Conservation (phyloP, 2,113 vertebrate genomes). For the Corvus cornix region DNA sequence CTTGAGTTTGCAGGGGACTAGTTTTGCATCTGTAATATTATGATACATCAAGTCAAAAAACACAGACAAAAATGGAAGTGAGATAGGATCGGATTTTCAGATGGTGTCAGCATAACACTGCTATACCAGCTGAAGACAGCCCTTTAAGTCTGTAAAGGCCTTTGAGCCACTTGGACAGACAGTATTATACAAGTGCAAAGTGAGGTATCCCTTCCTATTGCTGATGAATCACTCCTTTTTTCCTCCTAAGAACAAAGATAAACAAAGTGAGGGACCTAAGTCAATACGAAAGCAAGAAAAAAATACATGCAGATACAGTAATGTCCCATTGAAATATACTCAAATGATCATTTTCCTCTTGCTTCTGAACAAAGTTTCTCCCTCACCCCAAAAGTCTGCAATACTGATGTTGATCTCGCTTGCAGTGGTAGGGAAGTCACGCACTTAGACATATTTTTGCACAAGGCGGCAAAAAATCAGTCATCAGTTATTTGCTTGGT, state of each 20-base stretch:
- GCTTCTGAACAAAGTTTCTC: neutral
- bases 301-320: neutral
- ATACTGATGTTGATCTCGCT: neutral
- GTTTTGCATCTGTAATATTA: neutral
- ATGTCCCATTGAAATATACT: neutral
- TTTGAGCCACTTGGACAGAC: constrained; percentile 14
- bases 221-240: constrained; percentile 23
- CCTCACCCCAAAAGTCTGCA: neutral
- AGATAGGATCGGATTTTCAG: constrained; percentile 14
- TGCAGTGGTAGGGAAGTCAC: neutral
- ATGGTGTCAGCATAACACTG: constrained; percentile 7
- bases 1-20: neutral
- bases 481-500: constrained; percentile 46
- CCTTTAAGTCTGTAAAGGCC: neutral
- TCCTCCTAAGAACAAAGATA: neutral
- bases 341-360: neutral
- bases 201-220: neutral
- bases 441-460: constrained; percentile 5
- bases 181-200: constrained; percentile 21
- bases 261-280: neutral
- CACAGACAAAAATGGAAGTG: neutral
- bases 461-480: constrained; percentile 11
- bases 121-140: neutral
- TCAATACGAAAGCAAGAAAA: neutral
- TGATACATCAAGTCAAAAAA: neutral